Conservation (phyloP, 2,113 vertebrate species). For the Naja naja region DNA sequence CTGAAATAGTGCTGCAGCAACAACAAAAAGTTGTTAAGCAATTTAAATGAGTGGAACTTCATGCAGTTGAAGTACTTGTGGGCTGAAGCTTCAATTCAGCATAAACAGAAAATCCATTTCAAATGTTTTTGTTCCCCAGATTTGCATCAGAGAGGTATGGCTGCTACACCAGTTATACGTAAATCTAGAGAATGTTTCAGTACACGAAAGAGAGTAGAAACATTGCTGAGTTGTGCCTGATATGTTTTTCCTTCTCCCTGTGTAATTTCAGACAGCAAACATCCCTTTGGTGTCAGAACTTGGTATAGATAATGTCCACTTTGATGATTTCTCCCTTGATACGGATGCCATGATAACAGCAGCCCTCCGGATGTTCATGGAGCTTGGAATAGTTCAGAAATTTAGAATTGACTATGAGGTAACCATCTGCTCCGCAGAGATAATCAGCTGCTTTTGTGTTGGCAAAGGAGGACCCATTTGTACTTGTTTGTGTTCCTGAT, state of each 20-base stretch:
- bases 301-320: conserved; percentile 91
- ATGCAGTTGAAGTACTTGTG: not conserved
- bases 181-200: conserved; percentile 47
- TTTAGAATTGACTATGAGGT: conserved; percentile 99
- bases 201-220: conserved; percentile 39
- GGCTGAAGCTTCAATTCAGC: conserved; percentile 11
- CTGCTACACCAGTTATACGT: conserved; percentile 20
- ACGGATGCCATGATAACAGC: conserved; percentile 96
- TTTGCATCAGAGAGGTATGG: conserved; percentile 43
- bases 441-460: conserved; percentile 39
- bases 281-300: conserved; percentile 95
- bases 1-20: not conserved
- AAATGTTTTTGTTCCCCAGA: not conserved
- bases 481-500: conserved; percentile 38
- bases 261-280: conserved; percentile 84
- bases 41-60: not conserved
- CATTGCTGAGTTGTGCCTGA: conserved; percentile 39
- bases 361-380: conserved; percentile 97
- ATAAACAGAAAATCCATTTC: conserved; percentile 23
- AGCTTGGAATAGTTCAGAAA: conserved; percentile 97
- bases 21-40: not conserved
- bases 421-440: conserved; percentile 55
- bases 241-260: conserved; percentile 60
- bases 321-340: conserved; percentile 98
- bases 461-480: conserved; percentile 41